These are phyloP conservation scores for Atractosteus spatula DNA, from an alignment of 2,113 vertebrate species.

Conservation along the genomic window DNA sequence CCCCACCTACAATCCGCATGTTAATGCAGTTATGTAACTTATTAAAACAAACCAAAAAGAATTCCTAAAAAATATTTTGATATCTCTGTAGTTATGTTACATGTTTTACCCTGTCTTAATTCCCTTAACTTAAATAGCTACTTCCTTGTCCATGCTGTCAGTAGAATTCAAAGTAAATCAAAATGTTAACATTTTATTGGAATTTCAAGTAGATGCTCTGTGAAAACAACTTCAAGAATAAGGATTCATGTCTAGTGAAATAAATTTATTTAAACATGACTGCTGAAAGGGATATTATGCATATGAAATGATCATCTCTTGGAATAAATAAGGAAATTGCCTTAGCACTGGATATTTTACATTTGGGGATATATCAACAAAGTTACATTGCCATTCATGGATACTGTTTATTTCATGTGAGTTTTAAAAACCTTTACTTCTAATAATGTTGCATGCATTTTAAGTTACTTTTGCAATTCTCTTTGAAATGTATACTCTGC, in stretches of 20 bases:
- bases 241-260: neutral
- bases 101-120: neutral
- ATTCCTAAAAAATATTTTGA: too few species aligned
- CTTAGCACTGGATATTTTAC: neutral
- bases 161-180: neutral
- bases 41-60: too few species aligned
- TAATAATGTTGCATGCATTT: too few species aligned
- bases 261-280: neutral
- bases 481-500: too few species aligned
- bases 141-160: neutral
- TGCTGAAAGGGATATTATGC: neutral
- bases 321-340: neutral
- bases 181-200: neutral
- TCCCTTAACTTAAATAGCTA: too few species aligned
- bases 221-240: neutral
- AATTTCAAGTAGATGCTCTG: neutral
- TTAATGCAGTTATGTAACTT: too few species aligned
- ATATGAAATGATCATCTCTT: too few species aligned
- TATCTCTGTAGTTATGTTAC: too few species aligned
- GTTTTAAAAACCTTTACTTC: too few species aligned
- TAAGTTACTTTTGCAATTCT: too few species aligned
- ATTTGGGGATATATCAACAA: too few species aligned
- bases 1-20: too few species aligned
- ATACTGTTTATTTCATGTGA: neutral
- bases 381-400: neutral